These are phyloP conservation scores for Macrostomum lignano DNA, from an alignment of 1,140 invertebrate species.

Conservation along the genomic window DNA sequence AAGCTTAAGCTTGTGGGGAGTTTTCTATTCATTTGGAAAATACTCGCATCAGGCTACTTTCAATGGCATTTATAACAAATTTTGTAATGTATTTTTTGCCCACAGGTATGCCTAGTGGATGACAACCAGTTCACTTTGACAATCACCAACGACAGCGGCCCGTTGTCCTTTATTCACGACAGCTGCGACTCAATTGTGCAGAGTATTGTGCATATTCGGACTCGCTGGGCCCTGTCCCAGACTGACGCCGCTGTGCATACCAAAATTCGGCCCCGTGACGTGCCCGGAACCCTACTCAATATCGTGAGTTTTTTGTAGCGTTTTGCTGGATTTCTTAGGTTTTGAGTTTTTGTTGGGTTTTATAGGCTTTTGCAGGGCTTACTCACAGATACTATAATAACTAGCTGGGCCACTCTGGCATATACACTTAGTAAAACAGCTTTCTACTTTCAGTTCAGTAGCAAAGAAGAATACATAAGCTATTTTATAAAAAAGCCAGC, in stretches of 20 bases:
- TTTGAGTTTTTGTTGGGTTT: no score
- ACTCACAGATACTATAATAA: no score
- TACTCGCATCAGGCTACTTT: no score
- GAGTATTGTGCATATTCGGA: slow-evolving; percentile 79
- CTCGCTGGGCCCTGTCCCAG: slow-evolving; percentile 78
- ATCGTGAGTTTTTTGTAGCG: slow-evolving; percentile 31
- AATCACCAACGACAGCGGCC: slow-evolving; percentile 73
- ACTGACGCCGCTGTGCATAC: slow-evolving; percentile 79
- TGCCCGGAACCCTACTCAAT: slow-evolving; percentile 75
- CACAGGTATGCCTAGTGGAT: slow-evolving; percentile 54
- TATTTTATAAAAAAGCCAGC: no score
- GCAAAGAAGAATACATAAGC: no score
- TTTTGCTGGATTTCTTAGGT: no score
- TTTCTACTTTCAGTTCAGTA: no score
- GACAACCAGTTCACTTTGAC: slow-evolving; percentile 89
- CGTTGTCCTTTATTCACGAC: slow-evolving; percentile 81
- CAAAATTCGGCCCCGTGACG: slow-evolving; percentile 82
- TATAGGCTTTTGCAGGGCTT: no score
- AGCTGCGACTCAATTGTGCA: slow-evolving; percentile 90
- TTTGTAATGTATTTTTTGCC: slow-evolving; percentile 6
- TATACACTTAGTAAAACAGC: no score
- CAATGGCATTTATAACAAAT: background rate
- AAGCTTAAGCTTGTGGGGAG: no score
- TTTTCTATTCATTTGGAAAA: no score
- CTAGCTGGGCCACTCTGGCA: no score